phyloP scores from a whole-genome alignment of 1,140 invertebrate species.

The Tetramorium parvispinum region DNA sequence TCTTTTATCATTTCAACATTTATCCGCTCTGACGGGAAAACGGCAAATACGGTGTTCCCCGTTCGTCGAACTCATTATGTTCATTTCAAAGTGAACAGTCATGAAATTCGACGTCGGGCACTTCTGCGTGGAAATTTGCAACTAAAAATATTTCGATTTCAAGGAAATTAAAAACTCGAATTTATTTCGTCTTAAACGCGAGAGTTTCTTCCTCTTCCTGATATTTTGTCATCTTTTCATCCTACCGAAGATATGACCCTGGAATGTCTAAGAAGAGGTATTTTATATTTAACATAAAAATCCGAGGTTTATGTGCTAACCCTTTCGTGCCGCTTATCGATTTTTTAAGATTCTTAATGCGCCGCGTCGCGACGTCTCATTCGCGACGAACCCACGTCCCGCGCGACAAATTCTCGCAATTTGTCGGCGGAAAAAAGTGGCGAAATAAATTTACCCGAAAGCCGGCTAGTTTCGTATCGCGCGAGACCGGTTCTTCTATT shows the following conservation, averaged over 20 bases:
- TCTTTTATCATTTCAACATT: slow-evolving; percentile 44
- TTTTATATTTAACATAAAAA: slow-evolving; percentile 38
- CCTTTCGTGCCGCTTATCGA: not conserved
- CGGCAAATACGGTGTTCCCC: slow-evolving; percentile 8
- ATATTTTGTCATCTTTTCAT: not conserved
- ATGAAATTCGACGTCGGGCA: not conserved
- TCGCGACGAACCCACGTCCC: not conserved
- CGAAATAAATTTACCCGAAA: slow-evolving; percentile 34
- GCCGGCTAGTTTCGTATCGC: slow-evolving; percentile 21
- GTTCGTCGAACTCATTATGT: not conserved
- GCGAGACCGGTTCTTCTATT: not conserved
- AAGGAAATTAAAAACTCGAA: not conserved
- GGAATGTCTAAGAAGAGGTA: not conserved
- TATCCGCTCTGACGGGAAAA: not conserved
- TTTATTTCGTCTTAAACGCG: not conserved
- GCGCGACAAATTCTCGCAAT: not conserved
- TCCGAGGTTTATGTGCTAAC: not conserved
- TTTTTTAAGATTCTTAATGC: slow-evolving; percentile 26
- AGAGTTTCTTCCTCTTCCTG: not conserved
- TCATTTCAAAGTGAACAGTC: not conserved
- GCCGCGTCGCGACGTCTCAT: not conserved
- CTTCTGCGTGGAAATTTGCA: not conserved
- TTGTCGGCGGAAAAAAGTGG: slow-evolving; percentile 19
- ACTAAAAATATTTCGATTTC: not conserved
- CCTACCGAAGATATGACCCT: not conserved